Evolutionary conservation across 2,888 invertebrate genomes (phyloP), one percentile per base, ranked within the genome.

Genomic region (Ophion ellenae): DNA sequence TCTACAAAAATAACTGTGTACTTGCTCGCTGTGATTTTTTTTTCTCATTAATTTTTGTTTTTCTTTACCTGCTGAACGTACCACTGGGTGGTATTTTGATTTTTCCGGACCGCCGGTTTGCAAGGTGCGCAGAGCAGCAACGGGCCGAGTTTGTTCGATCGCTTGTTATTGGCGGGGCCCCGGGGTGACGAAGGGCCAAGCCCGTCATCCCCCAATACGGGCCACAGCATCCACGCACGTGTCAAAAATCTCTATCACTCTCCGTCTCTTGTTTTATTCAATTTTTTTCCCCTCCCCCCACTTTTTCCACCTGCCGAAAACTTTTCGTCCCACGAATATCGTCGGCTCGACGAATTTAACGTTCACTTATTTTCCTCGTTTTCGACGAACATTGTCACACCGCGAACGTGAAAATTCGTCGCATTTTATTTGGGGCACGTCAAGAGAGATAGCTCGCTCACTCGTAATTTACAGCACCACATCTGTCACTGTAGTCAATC

Each of bases 11-110:
- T 28, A 78, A 59, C 69, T 59, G 17, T 32, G 71, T 32, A 61
- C 40, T 67, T 10, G 14, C 9, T 47, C 47, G 69, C 71, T 11
- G 74, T 67, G 45, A 28, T 57, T 74, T 66, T 24, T 71, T 36
- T 36, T 81, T 66, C 24, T 81, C 63, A 36, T 63, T 59, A 24
- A 24, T 24, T 53, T 20, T 57, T 64, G 53, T 73, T 79, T 83
- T 63, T 61, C 63, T 76, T 94, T 94, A 94, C 94, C 94, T 94
- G 94, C 90, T 94, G 93, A 90, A 94, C 93, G 90, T 94, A 94
- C 94, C 94, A 94, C 94, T 93, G 93, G 66, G 94, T 94, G 89
- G 92, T 90, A 88, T 87, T 91, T 86, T 92, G 93, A 88, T 89
- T 92, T 91, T 93, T 94, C 90, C 92, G 90, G 84, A 91, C 87